phyloP scores from a whole-genome alignment of 2,888 invertebrate species.

The Eumacrocentrus americanus region DNA sequence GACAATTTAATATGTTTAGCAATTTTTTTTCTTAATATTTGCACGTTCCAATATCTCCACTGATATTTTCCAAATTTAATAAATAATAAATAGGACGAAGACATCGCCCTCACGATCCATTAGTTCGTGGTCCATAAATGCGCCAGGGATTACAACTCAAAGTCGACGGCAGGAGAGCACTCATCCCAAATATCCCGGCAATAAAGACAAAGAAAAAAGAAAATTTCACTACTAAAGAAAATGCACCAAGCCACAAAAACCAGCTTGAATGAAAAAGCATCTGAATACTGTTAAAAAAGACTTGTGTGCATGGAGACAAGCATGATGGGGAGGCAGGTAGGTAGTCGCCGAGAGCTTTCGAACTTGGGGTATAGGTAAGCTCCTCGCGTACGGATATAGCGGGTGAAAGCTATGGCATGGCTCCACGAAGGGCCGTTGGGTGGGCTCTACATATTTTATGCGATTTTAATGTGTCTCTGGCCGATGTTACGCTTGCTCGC shows the following conservation, averaged over 20 bases:
- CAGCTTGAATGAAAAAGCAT: neutral
- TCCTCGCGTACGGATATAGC: slow-evolving; percentile 42
- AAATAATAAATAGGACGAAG: neutral
- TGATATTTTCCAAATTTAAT: too few species aligned
- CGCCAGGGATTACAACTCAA: neutral
- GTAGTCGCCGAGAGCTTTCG: slow-evolving; percentile 4
- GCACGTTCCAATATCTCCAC: too few species aligned
- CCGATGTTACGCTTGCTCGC: slow-evolving; percentile 33
- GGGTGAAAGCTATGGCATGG: slow-evolving; percentile 37
- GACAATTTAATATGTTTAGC: too few species aligned
- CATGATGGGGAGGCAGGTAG: neutral
- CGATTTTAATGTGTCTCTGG: slow-evolving; percentile 61
- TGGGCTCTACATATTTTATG: slow-evolving; percentile 56
- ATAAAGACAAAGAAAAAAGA: too few species aligned
- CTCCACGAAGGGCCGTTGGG: slow-evolving; percentile 33
- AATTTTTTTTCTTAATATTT: too few species aligned
- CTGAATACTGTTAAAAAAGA: neutral
- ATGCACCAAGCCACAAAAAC: neutral
- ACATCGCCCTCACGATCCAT: neutral
- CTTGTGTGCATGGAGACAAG: slow-evolving; percentile 37
- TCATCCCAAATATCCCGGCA: too few species aligned
- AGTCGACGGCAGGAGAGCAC: too few species aligned
- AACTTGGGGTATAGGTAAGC: slow-evolving; percentile 31
- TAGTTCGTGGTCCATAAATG: neutral
- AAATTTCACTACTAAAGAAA: too few species aligned